phyloP scores from a whole-genome alignment of 2,797 vertebrate genomes.

The Melanotaenia parkinsoni region DNA sequence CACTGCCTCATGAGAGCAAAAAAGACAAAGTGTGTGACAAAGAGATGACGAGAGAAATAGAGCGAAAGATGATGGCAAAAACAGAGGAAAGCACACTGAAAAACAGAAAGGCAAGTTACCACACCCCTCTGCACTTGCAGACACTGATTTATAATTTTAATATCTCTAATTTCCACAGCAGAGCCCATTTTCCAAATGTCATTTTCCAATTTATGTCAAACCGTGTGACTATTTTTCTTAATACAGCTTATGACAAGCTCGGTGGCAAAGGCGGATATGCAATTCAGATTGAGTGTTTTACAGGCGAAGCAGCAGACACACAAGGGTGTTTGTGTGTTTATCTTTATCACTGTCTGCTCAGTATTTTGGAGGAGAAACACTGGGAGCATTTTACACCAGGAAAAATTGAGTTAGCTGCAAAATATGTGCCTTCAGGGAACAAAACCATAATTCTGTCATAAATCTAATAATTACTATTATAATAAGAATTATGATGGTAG shows the following conservation, averaged over 20 bases:
- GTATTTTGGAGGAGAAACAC: conserved; percentile 68
- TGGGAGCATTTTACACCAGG: conserved; percentile 55
- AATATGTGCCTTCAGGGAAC: conserved; percentile 77
- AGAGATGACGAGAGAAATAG: conserved; percentile 42
- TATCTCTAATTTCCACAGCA: conserved; percentile 92
- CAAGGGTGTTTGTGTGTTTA: conserved; percentile 81
- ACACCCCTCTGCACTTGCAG: conserved; percentile 75
- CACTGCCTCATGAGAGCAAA: conserved; percentile 46
- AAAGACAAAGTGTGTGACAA: conserved; percentile 52
- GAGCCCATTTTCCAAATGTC: conserved; percentile 89
- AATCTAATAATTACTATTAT: conserved; percentile 84
- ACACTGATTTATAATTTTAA: conserved; percentile 97
- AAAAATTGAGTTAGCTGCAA: conserved; percentile 72
- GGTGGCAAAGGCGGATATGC: conserved; percentile 85
- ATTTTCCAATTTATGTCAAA: conserved; percentile 96
- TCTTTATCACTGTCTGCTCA: conserved; percentile 82
- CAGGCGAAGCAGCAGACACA: conserved; percentile 77
- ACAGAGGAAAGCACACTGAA: conserved; percentile 35
- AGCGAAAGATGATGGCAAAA: conserved; percentile 43
- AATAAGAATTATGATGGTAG: conserved; percentile 81
- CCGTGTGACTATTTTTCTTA: conserved; percentile 90
- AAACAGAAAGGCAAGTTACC: conserved; percentile 56
- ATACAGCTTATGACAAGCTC: conserved; percentile 90
- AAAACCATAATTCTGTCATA: conserved; percentile 80
- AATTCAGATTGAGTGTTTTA: conserved; percentile 88